A percentile compares a stretch with the other conserved stretches of the same genome.
Conservation (phyloP, 2,113 vertebrate genomes). For the Rhynchomys soricoides region DNA sequence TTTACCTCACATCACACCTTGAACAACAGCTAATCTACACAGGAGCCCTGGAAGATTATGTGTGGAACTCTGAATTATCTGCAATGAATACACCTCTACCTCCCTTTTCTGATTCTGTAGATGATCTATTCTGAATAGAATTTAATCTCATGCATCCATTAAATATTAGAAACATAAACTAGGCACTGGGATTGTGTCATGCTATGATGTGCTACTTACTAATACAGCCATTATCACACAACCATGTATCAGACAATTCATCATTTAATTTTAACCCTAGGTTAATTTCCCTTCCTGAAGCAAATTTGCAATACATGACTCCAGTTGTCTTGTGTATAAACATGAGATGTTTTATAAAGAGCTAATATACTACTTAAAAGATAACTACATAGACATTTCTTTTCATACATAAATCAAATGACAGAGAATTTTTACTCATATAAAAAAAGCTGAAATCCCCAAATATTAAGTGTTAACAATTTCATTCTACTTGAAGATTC, state of each 20-base stretch:
- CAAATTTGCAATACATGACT: constrained; percentile 33
- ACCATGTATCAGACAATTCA: background rate
- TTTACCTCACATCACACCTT: background rate
- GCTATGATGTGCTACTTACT: background rate
- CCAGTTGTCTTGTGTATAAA: constrained; percentile 9
- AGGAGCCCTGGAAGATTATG: background rate
- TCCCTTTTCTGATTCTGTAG: background rate
- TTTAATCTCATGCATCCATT: background rate
- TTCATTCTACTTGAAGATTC: constrained; percentile 18
- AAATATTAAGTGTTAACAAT: constrained; percentile 50
- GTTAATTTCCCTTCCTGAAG: constrained; percentile 50
- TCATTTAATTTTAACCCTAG: constrained; percentile 46
- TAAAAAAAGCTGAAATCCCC: constrained; percentile 28
- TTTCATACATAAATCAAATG: constrained; percentile 32
- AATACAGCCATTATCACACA: background rate
- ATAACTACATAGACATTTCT: background rate
- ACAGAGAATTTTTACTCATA: constrained; percentile 31
- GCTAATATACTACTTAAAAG: background rate
- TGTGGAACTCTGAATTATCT: background rate
- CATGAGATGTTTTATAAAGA: background rate
- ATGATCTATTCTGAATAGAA: background rate
- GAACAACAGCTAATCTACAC: background rate
- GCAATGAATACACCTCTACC: background rate
- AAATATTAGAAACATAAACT: background rate
- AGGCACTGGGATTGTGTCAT: background rate